Evolutionary conservation across 2,888 invertebrate genomes (phyloP).

Genomic region (Bhutanitis thaidina): DNA sequence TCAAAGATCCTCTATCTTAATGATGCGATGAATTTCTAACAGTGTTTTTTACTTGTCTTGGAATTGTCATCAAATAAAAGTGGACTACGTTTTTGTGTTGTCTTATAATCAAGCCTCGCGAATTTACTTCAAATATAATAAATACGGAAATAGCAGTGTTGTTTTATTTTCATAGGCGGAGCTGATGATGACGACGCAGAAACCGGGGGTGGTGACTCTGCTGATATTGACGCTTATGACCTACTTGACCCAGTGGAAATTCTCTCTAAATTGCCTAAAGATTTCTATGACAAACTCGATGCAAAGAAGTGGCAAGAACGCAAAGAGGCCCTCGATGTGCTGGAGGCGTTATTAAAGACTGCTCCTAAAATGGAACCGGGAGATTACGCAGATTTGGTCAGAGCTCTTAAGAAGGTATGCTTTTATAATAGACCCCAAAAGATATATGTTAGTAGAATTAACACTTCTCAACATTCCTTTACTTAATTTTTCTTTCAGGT

Average conservation of each 20-base stretch:
- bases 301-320: conserved; percentile 98
- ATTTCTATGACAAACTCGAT: conserved; percentile 96
- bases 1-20: too few relatives aligned
- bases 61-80: too few relatives aligned
- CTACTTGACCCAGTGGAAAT: conserved; percentile 95
- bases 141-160: too few relatives aligned
- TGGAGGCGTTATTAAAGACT: conserved; percentile 88
- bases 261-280: conserved; percentile 94
- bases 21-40: too few relatives aligned
- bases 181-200: conserved; percentile 78
- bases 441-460: too few relatives aligned
- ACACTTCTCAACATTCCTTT: too few relatives aligned
- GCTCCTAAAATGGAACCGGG: conserved; percentile 93
- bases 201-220: conserved; percentile 81
- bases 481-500: conserved; percentile 78
- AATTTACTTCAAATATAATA: too few relatives aligned
- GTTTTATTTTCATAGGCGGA: conserved; percentile 37
- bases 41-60: too few relatives aligned
- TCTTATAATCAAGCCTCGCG: too few relatives aligned
- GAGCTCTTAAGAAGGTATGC: conserved; percentile 90
- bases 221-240: conserved; percentile 93
- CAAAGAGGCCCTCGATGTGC: conserved; percentile 92
- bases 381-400: conserved; percentile 94
- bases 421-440: too few relatives aligned
- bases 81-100: too few relatives aligned